Conservation (phyloP, 2,797 vertebrate genomes). For the Neomorphus geoffroyi region DNA sequence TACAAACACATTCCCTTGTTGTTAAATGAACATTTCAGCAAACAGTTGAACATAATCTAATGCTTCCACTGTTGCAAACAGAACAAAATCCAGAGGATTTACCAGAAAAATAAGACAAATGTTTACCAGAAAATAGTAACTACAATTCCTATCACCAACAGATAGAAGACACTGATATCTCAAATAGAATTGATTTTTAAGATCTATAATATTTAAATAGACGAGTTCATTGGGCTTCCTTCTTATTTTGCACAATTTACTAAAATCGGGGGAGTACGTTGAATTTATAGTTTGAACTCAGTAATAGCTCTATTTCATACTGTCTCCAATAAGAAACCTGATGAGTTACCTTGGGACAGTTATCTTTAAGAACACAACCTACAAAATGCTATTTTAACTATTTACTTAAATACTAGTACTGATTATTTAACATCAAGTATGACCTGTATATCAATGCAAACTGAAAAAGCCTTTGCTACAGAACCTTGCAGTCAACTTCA, state of each 20-base stretch:
- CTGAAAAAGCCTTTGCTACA: background rate
- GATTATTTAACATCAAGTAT: background rate
- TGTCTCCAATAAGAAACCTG: accelerated
- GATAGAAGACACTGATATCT: background rate
- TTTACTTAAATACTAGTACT: background rate
- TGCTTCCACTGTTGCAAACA: background rate
- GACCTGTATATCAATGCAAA: background rate
- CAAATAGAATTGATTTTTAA: background rate
- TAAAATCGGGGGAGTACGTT: background rate
- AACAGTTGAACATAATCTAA: background rate
- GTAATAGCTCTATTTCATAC: background rate
- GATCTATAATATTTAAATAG: background rate
- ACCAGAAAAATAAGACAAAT: background rate
- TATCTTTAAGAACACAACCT: background rate
- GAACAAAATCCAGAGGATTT: background rate
- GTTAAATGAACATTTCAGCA: background rate
- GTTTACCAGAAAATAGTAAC: background rate
- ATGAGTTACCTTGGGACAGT: background rate
- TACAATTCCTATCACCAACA: background rate
- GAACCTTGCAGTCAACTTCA: background rate
- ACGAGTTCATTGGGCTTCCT: background rate
- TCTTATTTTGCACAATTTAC: background rate
- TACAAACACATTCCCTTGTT: background rate
- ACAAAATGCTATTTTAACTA: background rate
- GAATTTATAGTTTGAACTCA: background rate